Conservation (phyloP, 2,888 invertebrate genomes). For the Heliconius hortense region DNA sequence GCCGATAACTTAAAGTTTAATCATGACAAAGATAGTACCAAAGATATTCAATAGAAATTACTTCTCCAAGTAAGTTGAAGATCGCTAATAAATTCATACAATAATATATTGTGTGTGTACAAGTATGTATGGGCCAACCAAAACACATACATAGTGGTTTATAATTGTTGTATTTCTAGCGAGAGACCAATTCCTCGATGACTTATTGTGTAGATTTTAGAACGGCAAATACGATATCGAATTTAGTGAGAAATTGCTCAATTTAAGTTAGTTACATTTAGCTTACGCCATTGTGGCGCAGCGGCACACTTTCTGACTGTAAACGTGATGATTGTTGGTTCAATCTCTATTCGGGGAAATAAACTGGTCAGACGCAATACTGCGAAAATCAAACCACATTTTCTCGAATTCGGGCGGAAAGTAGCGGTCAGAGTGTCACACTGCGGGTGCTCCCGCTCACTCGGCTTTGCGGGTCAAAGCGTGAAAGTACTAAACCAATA, state of each 20-base stretch:
- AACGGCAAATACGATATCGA: slow-evolving; percentile 19
- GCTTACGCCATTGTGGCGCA: neutral
- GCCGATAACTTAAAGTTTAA: neutral
- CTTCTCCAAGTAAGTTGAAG: neutral
- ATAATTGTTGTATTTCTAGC: slow-evolving; percentile 11
- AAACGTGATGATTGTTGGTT: neutral
- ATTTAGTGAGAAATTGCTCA: slow-evolving; percentile 23
- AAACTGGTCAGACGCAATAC: no score
- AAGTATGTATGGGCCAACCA: neutral
- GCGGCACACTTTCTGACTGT: neutral
- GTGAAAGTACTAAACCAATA: no score
- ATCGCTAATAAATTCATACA: neutral
- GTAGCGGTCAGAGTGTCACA: no score
- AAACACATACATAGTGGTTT: neutral
- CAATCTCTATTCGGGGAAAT: no score
- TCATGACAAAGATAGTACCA: neutral
- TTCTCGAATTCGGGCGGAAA: no score
- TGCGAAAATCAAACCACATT: no score
- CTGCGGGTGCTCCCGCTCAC: no score
- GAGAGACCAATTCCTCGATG: slow-evolving; percentile 17
- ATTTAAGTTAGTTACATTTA: slow-evolving; percentile 12
- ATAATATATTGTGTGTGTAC: neutral
- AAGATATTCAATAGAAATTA: neutral
- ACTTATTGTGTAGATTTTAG: slow-evolving; percentile 20
- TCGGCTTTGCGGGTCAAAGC: no score